Percentiles rank a stretch among this genome's conserved stretches.
Conservation (phyloP, 2,888 invertebrate genomes). For the Penaeus monodon region DNA sequence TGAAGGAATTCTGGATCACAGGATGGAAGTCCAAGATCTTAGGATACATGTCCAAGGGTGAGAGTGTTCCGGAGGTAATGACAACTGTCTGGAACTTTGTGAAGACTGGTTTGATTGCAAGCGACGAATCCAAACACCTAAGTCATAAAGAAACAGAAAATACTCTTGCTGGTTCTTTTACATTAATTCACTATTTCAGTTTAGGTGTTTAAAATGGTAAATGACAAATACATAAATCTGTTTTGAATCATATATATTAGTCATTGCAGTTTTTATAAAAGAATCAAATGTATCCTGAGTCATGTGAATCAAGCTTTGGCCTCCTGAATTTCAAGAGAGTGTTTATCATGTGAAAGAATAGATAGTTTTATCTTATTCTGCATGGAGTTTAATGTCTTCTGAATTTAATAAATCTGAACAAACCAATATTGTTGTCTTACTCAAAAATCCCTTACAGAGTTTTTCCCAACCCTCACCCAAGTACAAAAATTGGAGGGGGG, state of each 20-base stretch:
- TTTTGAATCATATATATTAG: too few relatives aligned
- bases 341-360: too few relatives aligned
- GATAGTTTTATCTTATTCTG: too few relatives aligned
- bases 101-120: conserved; percentile 97
- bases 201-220: neutral
- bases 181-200: neutral
- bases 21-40: conserved; percentile 98
- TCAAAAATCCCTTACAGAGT: too few relatives aligned
- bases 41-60: conserved; percentile 99
- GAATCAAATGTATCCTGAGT: too few relatives aligned
- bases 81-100: conserved; percentile 96
- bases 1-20: conserved; percentile 95
- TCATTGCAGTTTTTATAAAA: too few relatives aligned
- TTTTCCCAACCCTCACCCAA: conserved; percentile 74
- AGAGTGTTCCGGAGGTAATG: conserved; percentile 98
- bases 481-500: conserved; percentile 86
- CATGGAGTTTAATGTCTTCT: too few relatives aligned
- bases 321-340: too few relatives aligned
- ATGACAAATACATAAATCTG: neutral
- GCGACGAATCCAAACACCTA: conserved; percentile 97
- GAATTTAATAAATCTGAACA: too few relatives aligned
- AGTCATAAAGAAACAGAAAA: conserved; percentile 69
- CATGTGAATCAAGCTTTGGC: too few relatives aligned
- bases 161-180: neutral
- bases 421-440: too few relatives aligned